Base-by-base conservation (phyloP, 2,888 invertebrate species). In the Metallyticus violacea region DNA sequence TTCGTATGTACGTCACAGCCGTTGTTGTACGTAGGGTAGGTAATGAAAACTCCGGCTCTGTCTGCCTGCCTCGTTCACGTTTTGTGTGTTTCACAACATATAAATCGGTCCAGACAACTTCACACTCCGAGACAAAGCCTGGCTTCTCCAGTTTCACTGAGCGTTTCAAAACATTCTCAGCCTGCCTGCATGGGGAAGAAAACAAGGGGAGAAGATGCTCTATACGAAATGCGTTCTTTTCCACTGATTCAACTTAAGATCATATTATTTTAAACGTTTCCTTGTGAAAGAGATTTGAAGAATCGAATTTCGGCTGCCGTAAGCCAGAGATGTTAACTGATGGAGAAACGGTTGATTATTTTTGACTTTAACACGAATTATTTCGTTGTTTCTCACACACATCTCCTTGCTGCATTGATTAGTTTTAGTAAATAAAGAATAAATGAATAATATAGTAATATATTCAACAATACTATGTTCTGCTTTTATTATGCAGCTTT, bases 61-160 rank as follows among this genome's bases (percentile, higher is more conserved):
- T 29, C 29, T 29, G 40, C 15, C 40, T 62, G 40, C 81, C 26
- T 26, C 25, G 26, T 26, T 25, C 81, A 25, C 40, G 25, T 62
- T 62, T 62, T 62, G 40, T 62, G 40, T n/a, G 81, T n/a, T 27
- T 81, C 81, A 85, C 81, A 81, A 81, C 85, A 81, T 77, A 26
- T 85, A 76, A 85, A 85, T 76, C 27, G 80, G 26, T 76, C 80
- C 28, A 29, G 85, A 81, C 85, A 80, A 81, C 77, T 85, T 85
- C 85, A 85, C 85, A 80, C 85, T 85, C 81, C 26, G 29, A 15
- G 28, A 85, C 85, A 85, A 85, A 29, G 77, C 26, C 9, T 3
- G 62, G 26, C 82, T 76, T 82, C 82, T 82, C 82, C n/a, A 27
- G 82, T 82, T 82, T 82, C 82, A 82, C 26, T 0, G 40, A 62